Evolutionary conservation across 2,113 vertebrate species (phyloP).

Genomic region (Scatophagus argus): DNA sequence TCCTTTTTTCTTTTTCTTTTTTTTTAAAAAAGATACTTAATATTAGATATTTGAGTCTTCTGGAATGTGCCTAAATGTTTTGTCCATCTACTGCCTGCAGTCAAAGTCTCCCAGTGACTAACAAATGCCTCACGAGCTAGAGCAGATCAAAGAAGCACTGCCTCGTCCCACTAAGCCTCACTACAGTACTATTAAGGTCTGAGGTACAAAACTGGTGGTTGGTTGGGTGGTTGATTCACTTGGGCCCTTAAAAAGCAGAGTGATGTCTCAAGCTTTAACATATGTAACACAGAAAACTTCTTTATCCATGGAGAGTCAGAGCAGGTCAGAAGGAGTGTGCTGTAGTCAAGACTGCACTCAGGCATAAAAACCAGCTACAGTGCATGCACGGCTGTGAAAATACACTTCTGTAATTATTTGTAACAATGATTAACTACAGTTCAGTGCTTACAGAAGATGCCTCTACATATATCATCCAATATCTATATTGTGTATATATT

Average conservation of each 20-base stretch:
- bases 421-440: not conserved
- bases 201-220: constrained; percentile 29
- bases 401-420: not conserved
- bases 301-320: not conserved
- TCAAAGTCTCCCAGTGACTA: not conserved
- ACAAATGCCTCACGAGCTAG: not conserved
- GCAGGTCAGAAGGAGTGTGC: not conserved
- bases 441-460: not conserved
- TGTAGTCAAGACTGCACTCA: not conserved
- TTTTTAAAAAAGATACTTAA: too few species aligned
- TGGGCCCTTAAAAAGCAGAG: constrained; percentile 20
- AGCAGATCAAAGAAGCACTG: constrained; percentile 14
- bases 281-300: not conserved
- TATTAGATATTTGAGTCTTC: not conserved
- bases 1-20: too few species aligned
- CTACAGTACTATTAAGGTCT: constrained; percentile 16
- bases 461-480: not conserved
- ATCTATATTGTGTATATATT: not conserved
- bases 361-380: not conserved
- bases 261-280: constrained; percentile 19
- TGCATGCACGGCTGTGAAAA: not conserved
- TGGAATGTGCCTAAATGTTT: not conserved
- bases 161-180: not conserved
- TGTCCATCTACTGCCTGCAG: not conserved
- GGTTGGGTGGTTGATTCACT: constrained; percentile 11